A percentile compares a stretch with the other conserved stretches of the same genome.
phyloP scores from a whole-genome alignment of 2,888 invertebrate species.

The Strigamia transsilvanica region DNA sequence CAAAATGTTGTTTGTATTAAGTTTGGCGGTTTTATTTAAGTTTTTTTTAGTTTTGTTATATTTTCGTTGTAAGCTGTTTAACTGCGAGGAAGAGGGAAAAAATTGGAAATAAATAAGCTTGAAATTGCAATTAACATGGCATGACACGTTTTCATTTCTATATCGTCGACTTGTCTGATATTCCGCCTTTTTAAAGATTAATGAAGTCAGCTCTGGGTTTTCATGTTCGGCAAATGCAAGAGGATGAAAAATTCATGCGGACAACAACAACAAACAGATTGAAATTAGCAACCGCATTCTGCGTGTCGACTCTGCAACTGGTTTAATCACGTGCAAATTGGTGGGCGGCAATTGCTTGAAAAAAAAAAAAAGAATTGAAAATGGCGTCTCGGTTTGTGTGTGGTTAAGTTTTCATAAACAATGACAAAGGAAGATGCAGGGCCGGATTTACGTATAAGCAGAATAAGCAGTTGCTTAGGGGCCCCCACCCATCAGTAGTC shows the following conservation, averaged over 20 bases:
- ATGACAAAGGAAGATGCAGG: neutral
- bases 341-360: no score
- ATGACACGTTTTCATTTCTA: neutral
- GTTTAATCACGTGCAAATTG: no score
- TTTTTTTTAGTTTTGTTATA: no score
- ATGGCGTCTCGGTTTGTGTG: no score
- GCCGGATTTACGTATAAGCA: no score
- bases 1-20: constrained; percentile 5
- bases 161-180: neutral
- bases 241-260: neutral
- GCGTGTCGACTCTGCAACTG: neutral
- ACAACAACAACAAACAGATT: constrained; percentile 20
- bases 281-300: neutral
- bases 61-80: no score
- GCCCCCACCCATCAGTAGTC: no score
- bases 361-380: no score
- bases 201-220: neutral
- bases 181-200: constrained; percentile 20
- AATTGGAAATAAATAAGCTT: neutral
- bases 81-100: no score
- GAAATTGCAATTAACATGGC: neutral
- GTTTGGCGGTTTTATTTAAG: no score
- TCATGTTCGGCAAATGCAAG: neutral
- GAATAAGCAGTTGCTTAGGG: no score
- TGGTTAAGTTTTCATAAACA: constrained; percentile 13